A percentile compares a stretch with the other conserved stretches of the same genome.
Evolutionary conservation across 30 jellyfish, hydroid and myxozoan species (phyloP).

Genomic region (Clytia hemisphaerica): DNA sequence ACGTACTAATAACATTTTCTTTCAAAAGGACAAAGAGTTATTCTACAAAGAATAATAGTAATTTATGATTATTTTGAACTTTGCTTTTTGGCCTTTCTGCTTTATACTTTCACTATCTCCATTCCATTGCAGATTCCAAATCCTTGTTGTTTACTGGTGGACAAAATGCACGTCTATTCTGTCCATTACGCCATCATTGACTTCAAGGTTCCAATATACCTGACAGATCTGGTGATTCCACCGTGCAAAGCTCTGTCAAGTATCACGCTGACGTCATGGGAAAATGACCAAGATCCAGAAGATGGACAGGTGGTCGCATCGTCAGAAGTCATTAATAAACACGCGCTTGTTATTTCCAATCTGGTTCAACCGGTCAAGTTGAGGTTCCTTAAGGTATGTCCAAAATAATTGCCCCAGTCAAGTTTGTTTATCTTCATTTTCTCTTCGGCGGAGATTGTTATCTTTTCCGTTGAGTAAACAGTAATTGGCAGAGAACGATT

Average conservation of each 20-base stretch:
- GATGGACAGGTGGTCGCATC: constrained; percentile 49
- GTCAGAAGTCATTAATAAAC: constrained; percentile 41
- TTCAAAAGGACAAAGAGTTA: too few relatives aligned
- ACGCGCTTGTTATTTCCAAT: constrained; percentile 60
- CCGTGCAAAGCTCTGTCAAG: constrained; percentile 63
- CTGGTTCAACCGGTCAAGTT: constrained; percentile 44
- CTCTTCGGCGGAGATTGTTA: too few relatives aligned
- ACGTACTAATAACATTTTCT: too few relatives aligned
- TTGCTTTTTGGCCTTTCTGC: too few relatives aligned
- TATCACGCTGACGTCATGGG: constrained; percentile 63
- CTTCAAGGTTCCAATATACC: constrained; percentile 41
- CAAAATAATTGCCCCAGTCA: too few relatives aligned
- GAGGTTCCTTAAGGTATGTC: constrained; percentile 68
- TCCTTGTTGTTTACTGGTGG: constrained; percentile 63
- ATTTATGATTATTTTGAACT: too few relatives aligned
- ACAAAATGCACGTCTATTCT: constrained; percentile 83
- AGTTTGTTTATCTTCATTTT: too few relatives aligned
- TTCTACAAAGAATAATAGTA: too few relatives aligned
- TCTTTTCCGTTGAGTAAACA: too few relatives aligned
- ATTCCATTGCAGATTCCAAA: constrained; percentile 55
- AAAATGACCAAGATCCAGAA: constrained; percentile 45
- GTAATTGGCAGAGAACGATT: too few relatives aligned
- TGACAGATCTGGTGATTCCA: constrained; percentile 75
- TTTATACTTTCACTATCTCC: neutral
- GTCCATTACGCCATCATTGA: constrained; percentile 72